Evolutionary conservation across 2,113 vertebrate genomes (phyloP).

Genomic region (Syrrhaptes paradoxus): DNA sequence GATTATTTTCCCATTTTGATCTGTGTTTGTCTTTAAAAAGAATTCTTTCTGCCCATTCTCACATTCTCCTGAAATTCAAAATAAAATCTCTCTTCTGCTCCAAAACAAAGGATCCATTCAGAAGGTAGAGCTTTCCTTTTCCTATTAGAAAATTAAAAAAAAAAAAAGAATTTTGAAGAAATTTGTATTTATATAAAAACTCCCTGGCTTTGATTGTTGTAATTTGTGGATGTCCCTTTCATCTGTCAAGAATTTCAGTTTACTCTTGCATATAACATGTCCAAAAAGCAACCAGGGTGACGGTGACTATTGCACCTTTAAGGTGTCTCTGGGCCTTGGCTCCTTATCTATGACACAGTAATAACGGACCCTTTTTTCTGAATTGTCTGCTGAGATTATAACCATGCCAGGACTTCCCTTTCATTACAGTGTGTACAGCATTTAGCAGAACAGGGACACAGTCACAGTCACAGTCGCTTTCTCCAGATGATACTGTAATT

Average conservation of each 20-base stretch:
- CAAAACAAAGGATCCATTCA: background rate
- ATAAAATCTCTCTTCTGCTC: background rate
- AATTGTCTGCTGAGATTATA: constrained; percentile 28
- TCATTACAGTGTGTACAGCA: background rate
- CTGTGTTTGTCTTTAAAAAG: background rate
- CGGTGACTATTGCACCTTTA: background rate
- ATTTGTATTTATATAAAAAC: background rate
- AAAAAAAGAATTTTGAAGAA: background rate
- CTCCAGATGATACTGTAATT: constrained; percentile 66
- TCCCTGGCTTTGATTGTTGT: background rate
- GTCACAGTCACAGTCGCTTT: constrained; percentile 51
- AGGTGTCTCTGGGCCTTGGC: background rate
- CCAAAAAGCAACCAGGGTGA: background rate
- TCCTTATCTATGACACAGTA: background rate
- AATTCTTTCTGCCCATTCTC: background rate
- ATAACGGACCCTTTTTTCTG: background rate
- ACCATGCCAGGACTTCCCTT: background rate
- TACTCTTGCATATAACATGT: background rate
- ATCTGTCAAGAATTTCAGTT: background rate
- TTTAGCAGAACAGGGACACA: constrained; percentile 29
- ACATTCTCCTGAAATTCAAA: background rate
- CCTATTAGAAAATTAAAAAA: background rate
- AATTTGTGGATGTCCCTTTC: background rate
- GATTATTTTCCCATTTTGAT: background rate
- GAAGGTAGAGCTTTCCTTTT: background rate